Conservation (phyloP, 2,888 invertebrate genomes). For the Chorisops tibialis region DNA sequence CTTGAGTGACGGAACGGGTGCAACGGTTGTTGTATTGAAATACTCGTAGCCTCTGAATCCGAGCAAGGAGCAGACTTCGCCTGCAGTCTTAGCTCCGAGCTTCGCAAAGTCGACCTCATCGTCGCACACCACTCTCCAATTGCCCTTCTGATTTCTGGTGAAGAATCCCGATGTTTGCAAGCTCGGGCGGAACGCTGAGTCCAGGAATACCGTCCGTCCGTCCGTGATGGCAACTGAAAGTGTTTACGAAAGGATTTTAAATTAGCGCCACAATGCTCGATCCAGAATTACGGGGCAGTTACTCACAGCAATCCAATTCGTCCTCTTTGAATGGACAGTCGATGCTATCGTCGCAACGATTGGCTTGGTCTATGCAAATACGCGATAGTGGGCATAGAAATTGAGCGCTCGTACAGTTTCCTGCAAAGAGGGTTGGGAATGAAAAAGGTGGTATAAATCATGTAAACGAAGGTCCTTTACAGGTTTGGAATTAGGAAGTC, state of each 20-base stretch:
- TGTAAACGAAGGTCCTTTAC: no score
- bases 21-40: constrained; percentile 41
- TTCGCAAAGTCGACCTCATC: constrained; percentile 44
- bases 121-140: constrained; percentile 67
- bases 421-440: background rate
- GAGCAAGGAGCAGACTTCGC: constrained; percentile 62
- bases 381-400: constrained; percentile 64
- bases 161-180: constrained; percentile 62
- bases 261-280: background rate
- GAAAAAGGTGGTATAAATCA: no score
- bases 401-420: constrained; percentile 55
- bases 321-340: constrained; percentile 73
- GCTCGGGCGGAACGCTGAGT: constrained; percentile 60
- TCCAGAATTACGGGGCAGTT: background rate
- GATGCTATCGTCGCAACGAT: constrained; percentile 62
- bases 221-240: constrained; percentile 66
- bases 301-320: constrained; percentile 74
- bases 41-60: constrained; percentile 57
- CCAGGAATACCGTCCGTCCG: constrained; percentile 59
- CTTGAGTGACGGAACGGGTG: background rate
- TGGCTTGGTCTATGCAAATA: constrained; percentile 59
- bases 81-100: constrained; percentile 50
- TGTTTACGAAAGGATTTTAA: constrained; percentile 4
- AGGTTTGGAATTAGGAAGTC: no score
- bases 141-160: constrained; percentile 58